Percentiles rank a stretch among this genome's conserved stretches.
These are phyloP conservation scores for Rafetus swinhoei DNA, from an alignment of 2,113 vertebrate species.

Conservation along the genomic window DNA sequence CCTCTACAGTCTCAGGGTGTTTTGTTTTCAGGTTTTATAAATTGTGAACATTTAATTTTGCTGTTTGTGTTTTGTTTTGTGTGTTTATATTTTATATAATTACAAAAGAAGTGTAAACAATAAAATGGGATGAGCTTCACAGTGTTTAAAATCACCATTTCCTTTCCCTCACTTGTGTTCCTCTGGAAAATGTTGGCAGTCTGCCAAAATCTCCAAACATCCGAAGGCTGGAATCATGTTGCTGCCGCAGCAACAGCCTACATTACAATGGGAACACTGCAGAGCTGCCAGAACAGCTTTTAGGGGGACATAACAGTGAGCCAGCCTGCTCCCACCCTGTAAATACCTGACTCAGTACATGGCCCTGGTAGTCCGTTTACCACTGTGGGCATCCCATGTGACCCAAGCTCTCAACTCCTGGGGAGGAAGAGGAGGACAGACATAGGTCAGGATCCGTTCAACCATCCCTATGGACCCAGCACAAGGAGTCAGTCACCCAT, in stretches of 20 bases:
- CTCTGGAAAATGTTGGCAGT: neutral
- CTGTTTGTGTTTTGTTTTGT: neutral
- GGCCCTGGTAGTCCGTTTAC: neutral
- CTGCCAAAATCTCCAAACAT: neutral
- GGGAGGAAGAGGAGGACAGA: neutral
- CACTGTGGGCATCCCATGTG: neutral
- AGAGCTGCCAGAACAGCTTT: slow-evolving; percentile 56
- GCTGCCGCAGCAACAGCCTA: slow-evolving; percentile 35
- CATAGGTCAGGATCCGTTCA: neutral
- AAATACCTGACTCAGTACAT: slow-evolving; percentile 26
- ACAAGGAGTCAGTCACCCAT: neutral
- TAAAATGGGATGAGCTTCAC: neutral
- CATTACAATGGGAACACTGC: slow-evolving; percentile 2
- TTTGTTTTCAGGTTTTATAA: neutral
- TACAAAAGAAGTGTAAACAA: neutral
- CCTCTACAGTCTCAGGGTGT: neutral
- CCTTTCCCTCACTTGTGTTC: neutral
- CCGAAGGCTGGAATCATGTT: neutral
- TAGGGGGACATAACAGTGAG: slow-evolving; percentile 25
- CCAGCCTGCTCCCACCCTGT: neutral
- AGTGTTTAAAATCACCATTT: slow-evolving; percentile 35
- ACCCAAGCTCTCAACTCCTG: neutral
- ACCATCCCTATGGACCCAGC: neutral
- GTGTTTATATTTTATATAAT: neutral
- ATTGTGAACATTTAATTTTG: neutral